These are phyloP conservation scores for Sebastes fasciatus DNA, from an alignment of 2,113 vertebrate genomes.

Conservation along the genomic window DNA sequence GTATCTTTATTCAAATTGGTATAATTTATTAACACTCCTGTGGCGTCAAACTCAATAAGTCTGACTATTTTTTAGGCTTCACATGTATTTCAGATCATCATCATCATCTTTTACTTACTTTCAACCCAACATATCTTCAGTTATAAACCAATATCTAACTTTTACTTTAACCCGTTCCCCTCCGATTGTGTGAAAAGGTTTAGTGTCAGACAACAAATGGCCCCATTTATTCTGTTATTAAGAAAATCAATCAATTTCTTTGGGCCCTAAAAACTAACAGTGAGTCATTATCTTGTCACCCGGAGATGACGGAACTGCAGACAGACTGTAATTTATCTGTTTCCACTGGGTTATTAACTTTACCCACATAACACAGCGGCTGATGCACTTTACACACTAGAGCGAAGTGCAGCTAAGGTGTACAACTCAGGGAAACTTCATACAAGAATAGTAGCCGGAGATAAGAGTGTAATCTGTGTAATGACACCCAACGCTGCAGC, in stretches of 20 bases:
- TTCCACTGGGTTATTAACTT: constrained; percentile 57
- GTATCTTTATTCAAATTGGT: not conserved
- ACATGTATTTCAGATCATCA: not conserved
- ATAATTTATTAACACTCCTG: not conserved
- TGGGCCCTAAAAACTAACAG: not conserved
- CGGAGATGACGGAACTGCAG: constrained; percentile 45
- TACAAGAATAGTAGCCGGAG: constrained; percentile 31
- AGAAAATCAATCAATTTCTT: constrained; percentile 28
- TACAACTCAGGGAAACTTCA: constrained; percentile 46
- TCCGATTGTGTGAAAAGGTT: not conserved
- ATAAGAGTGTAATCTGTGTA: constrained; percentile 59
- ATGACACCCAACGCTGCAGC: constrained; percentile 27
- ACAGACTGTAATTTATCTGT: constrained; percentile 50
- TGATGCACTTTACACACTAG: constrained; percentile 37
- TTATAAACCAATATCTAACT: not conserved
- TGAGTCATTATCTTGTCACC: constrained; percentile 52
- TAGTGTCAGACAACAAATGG: constrained; percentile 13
- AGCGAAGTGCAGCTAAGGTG: constrained; percentile 61
- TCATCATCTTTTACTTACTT: constrained; percentile 10
- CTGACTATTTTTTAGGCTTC: not conserved
- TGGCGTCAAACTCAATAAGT: not conserved
- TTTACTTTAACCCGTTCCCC: not conserved
- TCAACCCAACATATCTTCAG: not conserved
- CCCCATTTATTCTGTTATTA: constrained; percentile 21
- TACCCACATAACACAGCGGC: constrained; percentile 16